These are phyloP conservation scores for Bombyx mori DNA, from an alignment of 1,140 invertebrate genomes.

Conservation along the genomic window ASM3026992v2 NC_085109.1:7909001-7909500, in stretches of 20 bases:
- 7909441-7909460: no score
- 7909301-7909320: neutral
- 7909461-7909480: no score
- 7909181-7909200: neutral
- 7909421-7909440: no score
- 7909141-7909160: slow-evolving; percentile 4
- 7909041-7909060: slow-evolving; percentile 14
- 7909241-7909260: neutral
- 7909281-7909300: neutral
- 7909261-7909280: neutral
- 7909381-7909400: no score
- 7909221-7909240: neutral
- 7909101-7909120: slow-evolving; percentile 1
- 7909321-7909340: neutral
- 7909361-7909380: no score
- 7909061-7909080: slow-evolving; percentile 16
- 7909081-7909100: slow-evolving; percentile 11
- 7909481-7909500: no score
- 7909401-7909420: no score
- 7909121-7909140: neutral
- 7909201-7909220: neutral
- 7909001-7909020: slow-evolving; percentile 17
- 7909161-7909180: neutral
- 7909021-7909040: slow-evolving; percentile 18
- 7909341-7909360: neutral